A percentile compares a stretch with the other conserved stretches of the same genome.
Evolutionary conservation across 2,113 vertebrate species (phyloP).

Genomic region (Blennius ocellaris): DNA sequence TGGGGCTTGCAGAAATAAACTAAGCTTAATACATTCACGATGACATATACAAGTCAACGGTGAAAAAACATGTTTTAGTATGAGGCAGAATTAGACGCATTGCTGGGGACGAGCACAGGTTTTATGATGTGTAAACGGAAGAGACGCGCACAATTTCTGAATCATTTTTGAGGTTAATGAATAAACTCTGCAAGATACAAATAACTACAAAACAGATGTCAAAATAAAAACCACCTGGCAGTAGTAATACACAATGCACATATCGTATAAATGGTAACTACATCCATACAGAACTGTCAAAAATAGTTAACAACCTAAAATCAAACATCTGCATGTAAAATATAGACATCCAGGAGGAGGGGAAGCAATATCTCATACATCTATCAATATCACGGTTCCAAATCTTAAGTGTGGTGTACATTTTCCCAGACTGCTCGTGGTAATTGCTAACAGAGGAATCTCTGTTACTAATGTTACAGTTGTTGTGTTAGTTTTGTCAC

Average conservation of each 20-base stretch:
- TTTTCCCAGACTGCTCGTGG: constrained; percentile 56
- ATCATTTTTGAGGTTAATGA: not conserved
- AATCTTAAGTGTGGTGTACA: constrained; percentile 57
- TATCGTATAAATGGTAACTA: too few relatives aligned
- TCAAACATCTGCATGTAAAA: too few relatives aligned
- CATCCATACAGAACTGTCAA: too few relatives aligned
- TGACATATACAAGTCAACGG: not conserved
- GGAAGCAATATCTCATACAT: constrained; percentile 23
- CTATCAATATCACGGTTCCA: constrained; percentile 39
- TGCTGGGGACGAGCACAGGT: not conserved
- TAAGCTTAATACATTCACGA: not conserved
- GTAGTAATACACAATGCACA: too few relatives aligned
- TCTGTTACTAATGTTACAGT: constrained; percentile 58
- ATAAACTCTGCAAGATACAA: not conserved
- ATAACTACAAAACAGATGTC: not conserved
- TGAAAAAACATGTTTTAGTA: not conserved
- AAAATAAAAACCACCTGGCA: not conserved
- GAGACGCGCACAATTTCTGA: not conserved
- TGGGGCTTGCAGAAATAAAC: constrained; percentile 1
- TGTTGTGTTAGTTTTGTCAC: constrained; percentile 69
- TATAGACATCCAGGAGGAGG: not conserved
- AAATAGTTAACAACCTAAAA: too few relatives aligned
- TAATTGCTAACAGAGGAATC: constrained; percentile 71
- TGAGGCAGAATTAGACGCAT: not conserved
- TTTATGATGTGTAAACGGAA: constrained; percentile 10